Base-by-base conservation (phyloP, 2,113 vertebrate genomes). In the Rostratula benghalensis region DNA sequence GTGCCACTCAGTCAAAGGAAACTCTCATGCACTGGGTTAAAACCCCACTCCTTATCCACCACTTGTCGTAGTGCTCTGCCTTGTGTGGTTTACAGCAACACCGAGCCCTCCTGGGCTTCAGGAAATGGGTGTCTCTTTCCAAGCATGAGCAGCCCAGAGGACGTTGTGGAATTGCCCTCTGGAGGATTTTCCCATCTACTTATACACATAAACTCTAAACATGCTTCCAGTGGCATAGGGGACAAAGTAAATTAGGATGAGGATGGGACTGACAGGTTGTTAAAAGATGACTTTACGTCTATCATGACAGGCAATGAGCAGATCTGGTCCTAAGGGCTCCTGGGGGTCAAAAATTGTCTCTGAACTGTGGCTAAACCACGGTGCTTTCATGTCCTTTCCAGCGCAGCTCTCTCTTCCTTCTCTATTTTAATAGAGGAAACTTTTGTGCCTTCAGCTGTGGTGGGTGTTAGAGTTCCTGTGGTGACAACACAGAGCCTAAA, bases 131-230 rank as follows among this genome's bases (percentile, higher is more conserved):
- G 4, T 45, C 39, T 13, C 10, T 16, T 28, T 37, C 51, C 19
- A n/a, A 33, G 46, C 37, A 25, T n/a, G n/a, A 39, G 9, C 24
- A 37, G 31, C 20, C 41, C 4, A 1, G 6, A 67, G 20, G 17
- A 37, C 35, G 2, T 9, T 23, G 56, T 17, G 43, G 56, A 33
- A 39, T 8, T 74, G n/a, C 15, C 35, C 1, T 1, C 27, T 48
- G 48, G 12, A 83, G 54, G 31, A 27, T 70, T 64, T 83, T 45
- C 33, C 48, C 16, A 5, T 41, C 45, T 25, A 2, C 0, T 0
- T 13, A 23, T 5, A 25, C 56, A 61, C 41, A 21, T 56, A n/a
- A 70, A 60, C 15, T 43, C 60, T 30, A n/a, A 51, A 35, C 3
- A 0, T 3, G 6, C 45, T 65, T 60, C 57, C 16, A 64, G 22